These are phyloP conservation scores for Lumbricus terrestris DNA, from an alignment of 2,888 invertebrate species.

Conservation along the genomic window DNA sequence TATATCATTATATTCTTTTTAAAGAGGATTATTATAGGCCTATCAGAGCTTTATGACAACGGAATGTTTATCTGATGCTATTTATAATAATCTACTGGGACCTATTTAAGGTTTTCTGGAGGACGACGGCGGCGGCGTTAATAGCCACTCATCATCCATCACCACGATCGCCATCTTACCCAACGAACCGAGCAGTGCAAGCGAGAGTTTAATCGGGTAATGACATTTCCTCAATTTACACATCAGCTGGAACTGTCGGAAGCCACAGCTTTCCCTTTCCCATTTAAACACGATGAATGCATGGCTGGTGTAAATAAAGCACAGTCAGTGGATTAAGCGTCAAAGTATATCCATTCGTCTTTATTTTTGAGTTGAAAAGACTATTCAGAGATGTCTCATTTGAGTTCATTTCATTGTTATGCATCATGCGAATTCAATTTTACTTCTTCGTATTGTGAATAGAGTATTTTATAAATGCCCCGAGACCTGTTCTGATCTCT, in stretches of 20 bases:
- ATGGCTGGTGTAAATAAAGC: not conserved
- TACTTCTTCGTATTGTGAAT: not conserved
- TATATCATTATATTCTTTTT: not conserved
- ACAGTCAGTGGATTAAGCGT: not conserved
- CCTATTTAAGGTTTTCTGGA: not conserved
- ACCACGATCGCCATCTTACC: not conserved
- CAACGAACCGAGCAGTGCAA: not conserved
- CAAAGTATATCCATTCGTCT: constrained; percentile 3
- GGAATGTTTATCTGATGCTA: not conserved
- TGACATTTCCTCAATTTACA: not conserved
- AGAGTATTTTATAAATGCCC: not conserved
- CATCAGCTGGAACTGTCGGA: not conserved
- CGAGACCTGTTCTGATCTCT: too few relatives aligned
- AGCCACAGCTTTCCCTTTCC: not conserved
- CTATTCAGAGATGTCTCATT: not conserved
- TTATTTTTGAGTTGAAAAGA: not conserved
- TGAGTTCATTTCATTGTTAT: not conserved
- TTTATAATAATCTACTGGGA: not conserved
- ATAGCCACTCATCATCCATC: not conserved
- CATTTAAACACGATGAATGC: not conserved
- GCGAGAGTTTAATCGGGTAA: not conserved
- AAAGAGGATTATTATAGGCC: not conserved
- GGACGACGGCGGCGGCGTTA: not conserved
- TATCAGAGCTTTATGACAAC: not conserved
- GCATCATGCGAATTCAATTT: not conserved